Base-by-base conservation (phyloP, 2,797 vertebrate species). In the Coracias cyanogaster region DNA sequence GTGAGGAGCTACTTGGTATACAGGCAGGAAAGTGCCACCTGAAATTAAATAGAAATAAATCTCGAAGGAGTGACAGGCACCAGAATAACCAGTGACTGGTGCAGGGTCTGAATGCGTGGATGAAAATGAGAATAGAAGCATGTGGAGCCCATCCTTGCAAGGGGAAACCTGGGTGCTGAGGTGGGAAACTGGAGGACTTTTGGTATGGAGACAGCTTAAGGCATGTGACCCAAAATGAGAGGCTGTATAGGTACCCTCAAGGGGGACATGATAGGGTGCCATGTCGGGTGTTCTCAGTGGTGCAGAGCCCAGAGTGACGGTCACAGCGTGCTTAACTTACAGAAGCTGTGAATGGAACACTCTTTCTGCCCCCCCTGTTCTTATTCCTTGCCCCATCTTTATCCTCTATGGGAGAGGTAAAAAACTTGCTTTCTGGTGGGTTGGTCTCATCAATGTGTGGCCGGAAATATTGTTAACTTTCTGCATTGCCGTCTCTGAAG, bases 101-200 rank as follows among this genome's bases (percentile, higher is more conserved):
- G 41, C 3, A 0, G 10, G 6, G 18, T 81, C 51, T 81, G 37
- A 29, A 20, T 2, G 5, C 17, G 41, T 79, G 25, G 33, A 31
- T 65, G 16, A 39, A 77, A 43, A 10, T 71, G 39, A 45, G 37
- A 83, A 12, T 2, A 46, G 22, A 20, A 41, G 15, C 4, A 0
- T 10, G 7, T 3, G 8, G 19, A 81, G 28, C 43, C 14, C 0
- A 0, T 37, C 31, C 14, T 29, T 52, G 3, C 6, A 5, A 64
- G 10, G 4, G 9, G 15, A 39, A 64, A 28, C 29, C 16, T 31
- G 20, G 49, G 19, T 22, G 28, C 57, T 62, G 46, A 51, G 35
- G 21, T 58, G 39, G 4, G 17, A 16, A 65, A 8, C 26, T 29
- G 39, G 24, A 14, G 51, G 4, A 41, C 28, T 33, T 39, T 16